Evolutionary conservation across 1,140 invertebrate species (phyloP).

Genomic region (Brevipalpus yothersi): DNA sequence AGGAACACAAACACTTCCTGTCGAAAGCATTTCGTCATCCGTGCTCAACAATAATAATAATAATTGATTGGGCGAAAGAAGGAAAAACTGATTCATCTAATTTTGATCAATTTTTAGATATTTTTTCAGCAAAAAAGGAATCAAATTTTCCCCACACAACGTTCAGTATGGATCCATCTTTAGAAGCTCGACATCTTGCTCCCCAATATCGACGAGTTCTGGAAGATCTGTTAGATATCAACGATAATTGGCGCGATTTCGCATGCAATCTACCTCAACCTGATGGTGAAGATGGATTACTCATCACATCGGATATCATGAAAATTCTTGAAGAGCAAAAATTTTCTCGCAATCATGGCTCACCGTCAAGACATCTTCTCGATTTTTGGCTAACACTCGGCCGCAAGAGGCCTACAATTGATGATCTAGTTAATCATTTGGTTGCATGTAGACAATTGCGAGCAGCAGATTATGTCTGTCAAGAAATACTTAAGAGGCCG

Average conservation of each 20-base stretch:
- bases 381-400: constrained; percentile 12
- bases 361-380: constrained; percentile 10
- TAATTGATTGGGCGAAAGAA: no score
- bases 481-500: no score
- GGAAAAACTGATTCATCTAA: no score
- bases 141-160: no score
- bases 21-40: no score
- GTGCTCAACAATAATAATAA: no score
- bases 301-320: constrained; percentile 3
- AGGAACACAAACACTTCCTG: no score
- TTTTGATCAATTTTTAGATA: no score
- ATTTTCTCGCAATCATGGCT: background rate
- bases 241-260: constrained; percentile 8
- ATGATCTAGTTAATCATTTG: constrained; percentile 8
- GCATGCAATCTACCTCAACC: constrained; percentile 7
- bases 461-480: constrained; percentile 8
- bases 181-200: constrained; percentile 6
- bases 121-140: no score
- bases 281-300: constrained; percentile 1
- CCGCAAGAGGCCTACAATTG: constrained; percentile 8
- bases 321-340: constrained; percentile 6
- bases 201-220: constrained; percentile 1
- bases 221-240: constrained; percentile 2
- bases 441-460: constrained; percentile 6
- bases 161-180: no score